Percentiles rank a stretch among this genome's conserved stretches.
These are phyloP conservation scores for Folsomia manolachei DNA, from an alignment of 2,888 invertebrate genomes.

Conservation along the genomic window DNA sequence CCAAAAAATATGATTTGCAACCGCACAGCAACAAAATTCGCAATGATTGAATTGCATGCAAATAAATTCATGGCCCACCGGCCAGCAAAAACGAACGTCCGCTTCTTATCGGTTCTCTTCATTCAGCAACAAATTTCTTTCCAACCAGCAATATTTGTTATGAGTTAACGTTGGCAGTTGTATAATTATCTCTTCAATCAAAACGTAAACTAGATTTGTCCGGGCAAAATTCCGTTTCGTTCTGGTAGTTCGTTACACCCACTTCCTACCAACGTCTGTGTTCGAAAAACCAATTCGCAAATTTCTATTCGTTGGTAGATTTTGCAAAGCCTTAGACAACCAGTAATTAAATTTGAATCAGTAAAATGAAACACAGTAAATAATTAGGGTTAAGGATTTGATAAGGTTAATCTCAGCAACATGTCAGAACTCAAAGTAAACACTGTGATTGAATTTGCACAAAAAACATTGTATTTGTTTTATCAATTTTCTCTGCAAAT, in stretches of 20 bases:
- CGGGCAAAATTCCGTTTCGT: not conserved
- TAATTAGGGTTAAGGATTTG: too few species aligned
- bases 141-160: too few species aligned
- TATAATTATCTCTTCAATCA: not conserved
- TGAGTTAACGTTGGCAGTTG: not conserved
- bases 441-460: not conserved
- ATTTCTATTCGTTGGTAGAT: too few species aligned
- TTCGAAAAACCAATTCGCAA: not conserved
- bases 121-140: not conserved
- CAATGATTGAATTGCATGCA: too few species aligned
- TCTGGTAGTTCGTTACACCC: not conserved
- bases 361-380: too few species aligned
- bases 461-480: not conserved
- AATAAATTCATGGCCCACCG: too few species aligned
- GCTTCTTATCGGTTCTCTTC: too few species aligned
- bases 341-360: not conserved
- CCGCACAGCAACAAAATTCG: too few species aligned
- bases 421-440: not conserved
- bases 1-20: too few species aligned
- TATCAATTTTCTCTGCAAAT: not conserved
- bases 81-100: too few species aligned
- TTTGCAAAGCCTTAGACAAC: not conserved
- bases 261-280: not conserved
- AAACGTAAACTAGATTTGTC: not conserved
- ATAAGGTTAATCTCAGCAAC: too few species aligned